A percentile compares a stretch with the other conserved stretches of the same genome.
These are phyloP conservation scores for Bufotes viridis DNA, from an alignment of 2,797 vertebrate genomes.

Conservation along the genomic window DNA sequence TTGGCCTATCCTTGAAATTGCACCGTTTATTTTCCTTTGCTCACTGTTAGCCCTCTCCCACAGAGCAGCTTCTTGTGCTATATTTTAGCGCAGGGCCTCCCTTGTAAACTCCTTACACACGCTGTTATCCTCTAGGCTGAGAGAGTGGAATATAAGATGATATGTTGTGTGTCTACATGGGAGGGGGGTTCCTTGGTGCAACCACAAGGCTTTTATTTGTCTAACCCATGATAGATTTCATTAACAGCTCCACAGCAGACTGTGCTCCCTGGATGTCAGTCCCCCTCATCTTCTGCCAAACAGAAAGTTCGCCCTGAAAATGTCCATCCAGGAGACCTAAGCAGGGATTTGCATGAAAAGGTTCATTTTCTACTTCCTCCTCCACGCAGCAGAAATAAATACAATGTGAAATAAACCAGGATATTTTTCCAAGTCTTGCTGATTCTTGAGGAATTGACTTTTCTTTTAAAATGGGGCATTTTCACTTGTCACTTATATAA, in stretches of 20 bases:
- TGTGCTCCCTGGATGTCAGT: not conserved
- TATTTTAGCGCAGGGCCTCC: constrained; percentile 14
- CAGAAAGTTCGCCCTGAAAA: not conserved
- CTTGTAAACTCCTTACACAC: constrained; percentile 20
- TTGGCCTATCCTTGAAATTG: not conserved
- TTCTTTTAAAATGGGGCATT: not conserved
- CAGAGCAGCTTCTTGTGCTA: not conserved
- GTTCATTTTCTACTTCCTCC: constrained; percentile 25
- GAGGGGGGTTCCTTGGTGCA: not conserved
- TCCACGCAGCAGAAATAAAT: constrained; percentile 26
- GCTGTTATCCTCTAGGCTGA: constrained; percentile 22
- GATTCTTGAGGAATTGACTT: not conserved
- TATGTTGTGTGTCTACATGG: constrained; percentile 27
- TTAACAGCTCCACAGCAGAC: not conserved
- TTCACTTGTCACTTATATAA: not conserved
- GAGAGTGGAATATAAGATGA: not conserved
- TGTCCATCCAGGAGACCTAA: not conserved
- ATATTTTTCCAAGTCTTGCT: constrained; percentile 36
- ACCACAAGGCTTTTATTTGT: not conserved
- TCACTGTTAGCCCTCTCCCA: not conserved
- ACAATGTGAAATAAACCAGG: constrained; percentile 45
- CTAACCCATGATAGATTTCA: not conserved
- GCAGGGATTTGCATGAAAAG: constrained; percentile 17
- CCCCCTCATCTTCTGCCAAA: not conserved
- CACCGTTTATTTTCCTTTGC: not conserved